Percentiles rank a stretch among this genome's conserved stretches.
Conservation (phyloP, 23 tunicate genomes). For the Botrylloides violaceus region DNA sequence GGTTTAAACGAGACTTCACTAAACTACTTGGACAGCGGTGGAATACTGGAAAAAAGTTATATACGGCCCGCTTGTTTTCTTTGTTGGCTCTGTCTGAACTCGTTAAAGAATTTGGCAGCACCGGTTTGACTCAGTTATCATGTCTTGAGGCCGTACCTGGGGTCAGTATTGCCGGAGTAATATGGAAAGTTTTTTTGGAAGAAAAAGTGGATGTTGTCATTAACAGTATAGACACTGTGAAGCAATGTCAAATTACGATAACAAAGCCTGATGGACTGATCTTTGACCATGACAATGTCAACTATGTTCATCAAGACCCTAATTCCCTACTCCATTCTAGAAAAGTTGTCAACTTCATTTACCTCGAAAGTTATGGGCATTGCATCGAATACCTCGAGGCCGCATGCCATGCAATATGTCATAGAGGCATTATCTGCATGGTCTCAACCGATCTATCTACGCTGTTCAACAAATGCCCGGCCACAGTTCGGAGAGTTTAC, state of each 20-base stretch:
- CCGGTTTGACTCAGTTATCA: constrained; percentile 3
- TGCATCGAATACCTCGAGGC: constrained; percentile 57
- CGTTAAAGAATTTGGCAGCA: constrained; percentile 4
- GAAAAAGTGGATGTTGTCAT: constrained; percentile 24
- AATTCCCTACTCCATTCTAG: constrained; percentile 46
- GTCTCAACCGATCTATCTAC: constrained; percentile 50
- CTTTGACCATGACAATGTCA: constrained; percentile 16
- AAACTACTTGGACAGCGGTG: constrained; percentile 2
- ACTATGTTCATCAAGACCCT: constrained; percentile 34
- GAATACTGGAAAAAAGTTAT: constrained; percentile 4
- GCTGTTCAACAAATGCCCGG: constrained; percentile 59
- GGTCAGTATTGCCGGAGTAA: constrained; percentile 52
- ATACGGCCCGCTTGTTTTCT: constrained; percentile 12
- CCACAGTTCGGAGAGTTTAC: constrained; percentile 41
- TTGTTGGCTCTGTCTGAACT: constrained; percentile 3
- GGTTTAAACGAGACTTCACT: background rate
- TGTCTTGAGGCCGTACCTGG: constrained; percentile 49
- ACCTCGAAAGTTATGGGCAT: constrained; percentile 45
- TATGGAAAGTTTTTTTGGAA: constrained; percentile 33
- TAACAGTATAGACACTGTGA: constrained; percentile 21
- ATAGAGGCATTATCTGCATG: constrained; percentile 49
- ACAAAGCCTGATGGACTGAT: background rate
- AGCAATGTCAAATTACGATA: background rate
- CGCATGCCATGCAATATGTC: constrained; percentile 38
- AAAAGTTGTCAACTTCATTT: constrained; percentile 40